phyloP scores from a whole-genome alignment of 1,140 invertebrate species.

The Vanessa atalanta region DNA sequence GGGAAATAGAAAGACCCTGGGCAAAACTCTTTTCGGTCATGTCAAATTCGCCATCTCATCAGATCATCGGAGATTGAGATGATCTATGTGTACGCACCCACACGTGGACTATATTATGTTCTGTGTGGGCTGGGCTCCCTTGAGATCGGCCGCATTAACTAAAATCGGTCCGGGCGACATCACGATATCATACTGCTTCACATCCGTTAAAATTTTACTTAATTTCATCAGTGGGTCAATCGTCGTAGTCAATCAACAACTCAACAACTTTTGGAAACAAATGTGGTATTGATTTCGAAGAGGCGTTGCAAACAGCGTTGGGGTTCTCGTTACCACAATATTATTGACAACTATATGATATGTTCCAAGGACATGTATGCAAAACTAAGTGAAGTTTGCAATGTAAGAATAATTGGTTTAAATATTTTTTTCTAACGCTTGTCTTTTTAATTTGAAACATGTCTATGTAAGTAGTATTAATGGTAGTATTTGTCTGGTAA shows the following conservation, averaged over 20 bases:
- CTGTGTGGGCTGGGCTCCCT: too few species aligned
- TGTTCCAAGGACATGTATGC: slow-evolving; percentile 54
- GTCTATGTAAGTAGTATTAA: too few species aligned
- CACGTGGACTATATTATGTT: too few species aligned
- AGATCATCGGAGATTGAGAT: too few species aligned
- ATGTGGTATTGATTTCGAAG: slow-evolving; percentile 50
- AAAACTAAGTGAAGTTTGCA: slow-evolving; percentile 51
- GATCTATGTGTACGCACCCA: too few species aligned
- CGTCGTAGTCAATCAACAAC: slow-evolving; percentile 10
- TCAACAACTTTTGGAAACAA: slow-evolving; percentile 46
- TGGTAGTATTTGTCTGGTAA: too few species aligned
- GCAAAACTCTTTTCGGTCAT: too few species aligned
- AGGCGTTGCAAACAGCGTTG: slow-evolving; percentile 55
- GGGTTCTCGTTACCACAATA: slow-evolving; percentile 57
- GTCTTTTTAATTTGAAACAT: neutral
- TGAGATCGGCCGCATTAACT: too few species aligned
- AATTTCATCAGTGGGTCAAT: slow-evolving; percentile 35
- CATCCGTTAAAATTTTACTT: neutral
- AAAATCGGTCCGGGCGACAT: too few species aligned
- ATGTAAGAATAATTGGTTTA: slow-evolving; percentile 32
- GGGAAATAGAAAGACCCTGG: too few species aligned
- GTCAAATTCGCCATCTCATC: too few species aligned
- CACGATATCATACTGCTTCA: too few species aligned
- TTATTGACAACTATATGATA: slow-evolving; percentile 69
- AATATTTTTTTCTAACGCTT: neutral